Evolutionary conservation across 2,888 invertebrate genomes (phyloP).

Genomic region (Tetragnatha montana): DNA sequence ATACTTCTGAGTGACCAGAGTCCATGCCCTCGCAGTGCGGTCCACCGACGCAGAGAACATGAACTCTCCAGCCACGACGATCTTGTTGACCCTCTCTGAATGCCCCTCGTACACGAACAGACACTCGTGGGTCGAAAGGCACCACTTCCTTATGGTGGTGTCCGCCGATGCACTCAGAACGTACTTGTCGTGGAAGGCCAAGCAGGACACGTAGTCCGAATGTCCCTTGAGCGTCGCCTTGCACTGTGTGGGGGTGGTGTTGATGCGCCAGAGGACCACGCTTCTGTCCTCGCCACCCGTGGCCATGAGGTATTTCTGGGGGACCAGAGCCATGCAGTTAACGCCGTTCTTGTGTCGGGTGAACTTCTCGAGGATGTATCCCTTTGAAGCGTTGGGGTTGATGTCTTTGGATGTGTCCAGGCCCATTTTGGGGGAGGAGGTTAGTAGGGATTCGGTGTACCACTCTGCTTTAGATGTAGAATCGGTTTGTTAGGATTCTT

Average conservation of each 20-base stretch:
- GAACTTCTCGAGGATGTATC: constrained; percentile 72
- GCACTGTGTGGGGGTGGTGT: constrained; percentile 77
- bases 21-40: constrained; percentile 77
- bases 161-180: constrained; percentile 78
- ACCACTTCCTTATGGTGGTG: constrained; percentile 78
- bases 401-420: constrained; percentile 62
- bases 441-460: too few relatives aligned
- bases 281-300: constrained; percentile 78
- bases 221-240: constrained; percentile 74
- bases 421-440: constrained; percentile 29
- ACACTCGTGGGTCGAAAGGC: constrained; percentile 78
- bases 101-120: constrained; percentile 77
- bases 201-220: constrained; percentile 77
- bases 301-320: constrained; percentile 77
- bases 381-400: constrained; percentile 62
- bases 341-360: constrained; percentile 77
- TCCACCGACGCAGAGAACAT: constrained; percentile 75
- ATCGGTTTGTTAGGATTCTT: too few relatives aligned
- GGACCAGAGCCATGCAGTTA: constrained; percentile 78
- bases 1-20: constrained; percentile 74
- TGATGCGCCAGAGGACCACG: constrained; percentile 78
- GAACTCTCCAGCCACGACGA: constrained; percentile 77
- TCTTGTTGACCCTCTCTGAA: constrained; percentile 76
- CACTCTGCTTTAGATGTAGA: too few relatives aligned
- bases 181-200: constrained; percentile 77